Evolutionary conservation across 2,113 vertebrate species (phyloP).

Genomic region (Tetrax tetrax): DNA sequence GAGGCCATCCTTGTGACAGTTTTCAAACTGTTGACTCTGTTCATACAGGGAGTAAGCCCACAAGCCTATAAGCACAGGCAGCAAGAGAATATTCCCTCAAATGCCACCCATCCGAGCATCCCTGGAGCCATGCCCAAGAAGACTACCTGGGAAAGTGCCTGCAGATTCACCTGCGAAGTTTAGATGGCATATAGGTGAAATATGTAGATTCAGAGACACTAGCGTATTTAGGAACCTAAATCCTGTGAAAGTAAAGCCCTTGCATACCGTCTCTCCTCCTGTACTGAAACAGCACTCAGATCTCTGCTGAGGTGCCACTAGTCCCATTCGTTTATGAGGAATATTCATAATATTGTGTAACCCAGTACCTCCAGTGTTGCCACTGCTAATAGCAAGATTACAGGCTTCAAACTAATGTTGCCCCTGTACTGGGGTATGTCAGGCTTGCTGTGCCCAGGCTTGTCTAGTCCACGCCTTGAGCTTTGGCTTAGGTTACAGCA

Average conservation of each 20-base stretch:
- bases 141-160: background rate
- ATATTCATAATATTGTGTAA: background rate
- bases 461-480: background rate
- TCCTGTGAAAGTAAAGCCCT: background rate
- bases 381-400: background rate
- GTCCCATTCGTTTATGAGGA: background rate
- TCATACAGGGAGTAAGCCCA: fast-evolving
- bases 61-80: background rate
- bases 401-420: background rate
- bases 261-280: background rate
- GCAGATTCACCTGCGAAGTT: background rate
- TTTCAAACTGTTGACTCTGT: background rate
- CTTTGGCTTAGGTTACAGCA: background rate
- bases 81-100: background rate
- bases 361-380: background rate
- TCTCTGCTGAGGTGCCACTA: background rate
- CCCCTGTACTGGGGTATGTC: background rate
- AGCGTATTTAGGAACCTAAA: background rate
- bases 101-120: background rate
- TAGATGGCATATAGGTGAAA: background rate
- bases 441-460: background rate
- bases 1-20: background rate
- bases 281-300: background rate
- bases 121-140: background rate
- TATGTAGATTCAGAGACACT: background rate